Percentiles rank a stretch among this genome's conserved stretches.
Conservation (phyloP, 2,797 vertebrate species). For the Cephalopachus bancanus region DNA sequence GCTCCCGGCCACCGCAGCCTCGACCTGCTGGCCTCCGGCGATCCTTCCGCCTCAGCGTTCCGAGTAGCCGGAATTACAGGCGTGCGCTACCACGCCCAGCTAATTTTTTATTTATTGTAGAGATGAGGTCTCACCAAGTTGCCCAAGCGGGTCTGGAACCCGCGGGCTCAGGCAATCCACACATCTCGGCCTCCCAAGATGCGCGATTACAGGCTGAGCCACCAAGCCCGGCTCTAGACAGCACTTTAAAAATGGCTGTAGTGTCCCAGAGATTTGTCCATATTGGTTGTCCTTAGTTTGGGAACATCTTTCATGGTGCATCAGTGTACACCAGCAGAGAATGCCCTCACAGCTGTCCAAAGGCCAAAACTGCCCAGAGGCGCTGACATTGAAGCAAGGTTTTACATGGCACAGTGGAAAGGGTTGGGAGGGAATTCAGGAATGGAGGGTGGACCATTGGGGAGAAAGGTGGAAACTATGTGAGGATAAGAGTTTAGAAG, state of each 20-base stretch:
- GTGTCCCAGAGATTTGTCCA: not conserved
- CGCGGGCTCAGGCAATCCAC: too few species aligned
- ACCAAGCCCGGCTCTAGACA: too few species aligned
- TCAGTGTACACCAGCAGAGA: not conserved
- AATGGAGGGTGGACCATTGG: not conserved
- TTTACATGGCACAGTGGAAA: not conserved
- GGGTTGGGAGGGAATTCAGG: not conserved
- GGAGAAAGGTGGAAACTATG: conserved; percentile 18
- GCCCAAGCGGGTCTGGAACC: too few species aligned
- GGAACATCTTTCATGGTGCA: not conserved
- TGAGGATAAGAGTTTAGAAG: conserved; percentile 16
- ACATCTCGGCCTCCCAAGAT: too few species aligned
- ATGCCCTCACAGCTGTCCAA: not conserved
- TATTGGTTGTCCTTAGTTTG: not conserved
- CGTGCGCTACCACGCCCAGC: too few species aligned
- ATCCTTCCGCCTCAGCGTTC: too few species aligned
- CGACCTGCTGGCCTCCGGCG: too few species aligned
- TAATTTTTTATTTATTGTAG: too few species aligned
- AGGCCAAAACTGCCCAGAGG: not conserved
- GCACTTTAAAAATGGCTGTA: not conserved
- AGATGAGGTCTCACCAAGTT: too few species aligned
- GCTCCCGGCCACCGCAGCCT: too few species aligned
- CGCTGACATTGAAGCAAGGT: not conserved
- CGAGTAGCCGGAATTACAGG: too few species aligned
- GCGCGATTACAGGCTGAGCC: too few species aligned